Conservation (phyloP, 2,888 invertebrate genomes). For the Xestia xanthographa region DNA sequence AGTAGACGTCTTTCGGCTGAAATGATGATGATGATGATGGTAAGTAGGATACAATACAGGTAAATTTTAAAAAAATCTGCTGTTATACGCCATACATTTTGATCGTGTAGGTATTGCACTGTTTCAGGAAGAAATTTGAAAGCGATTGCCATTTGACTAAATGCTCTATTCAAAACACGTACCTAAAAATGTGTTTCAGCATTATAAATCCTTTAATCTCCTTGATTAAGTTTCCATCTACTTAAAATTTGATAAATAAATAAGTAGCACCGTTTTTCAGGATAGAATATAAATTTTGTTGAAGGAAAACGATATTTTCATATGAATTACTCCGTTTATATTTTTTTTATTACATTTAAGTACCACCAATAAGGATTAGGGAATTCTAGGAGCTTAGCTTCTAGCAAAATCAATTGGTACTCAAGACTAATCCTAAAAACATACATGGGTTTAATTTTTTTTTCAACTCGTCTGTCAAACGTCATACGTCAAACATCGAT, state of each 20-base stretch:
- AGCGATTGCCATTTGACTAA: background rate
- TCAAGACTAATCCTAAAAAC: background rate
- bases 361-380: background rate
- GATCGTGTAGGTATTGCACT: too few species aligned
- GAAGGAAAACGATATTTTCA: background rate
- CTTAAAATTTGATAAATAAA: background rate
- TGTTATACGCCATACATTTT: too few species aligned
- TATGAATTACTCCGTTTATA: background rate
- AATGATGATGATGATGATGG: too few species aligned
- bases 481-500: too few species aligned
- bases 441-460: background rate
- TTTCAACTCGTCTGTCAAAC: too few species aligned
- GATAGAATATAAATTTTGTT: background rate
- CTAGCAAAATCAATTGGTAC: background rate
- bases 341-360: background rate
- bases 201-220: too few species aligned
- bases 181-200: background rate
- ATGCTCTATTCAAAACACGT: background rate
- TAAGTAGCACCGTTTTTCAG: background rate
- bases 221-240: background rate
- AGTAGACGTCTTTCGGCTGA: too few species aligned
- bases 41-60: too few species aligned
- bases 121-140: too few species aligned
- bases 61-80: too few species aligned
- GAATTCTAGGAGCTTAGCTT: background rate